Evolutionary conservation across 1,140 invertebrate species (phyloP).

Genomic region (Aphis craccivora): DNA sequence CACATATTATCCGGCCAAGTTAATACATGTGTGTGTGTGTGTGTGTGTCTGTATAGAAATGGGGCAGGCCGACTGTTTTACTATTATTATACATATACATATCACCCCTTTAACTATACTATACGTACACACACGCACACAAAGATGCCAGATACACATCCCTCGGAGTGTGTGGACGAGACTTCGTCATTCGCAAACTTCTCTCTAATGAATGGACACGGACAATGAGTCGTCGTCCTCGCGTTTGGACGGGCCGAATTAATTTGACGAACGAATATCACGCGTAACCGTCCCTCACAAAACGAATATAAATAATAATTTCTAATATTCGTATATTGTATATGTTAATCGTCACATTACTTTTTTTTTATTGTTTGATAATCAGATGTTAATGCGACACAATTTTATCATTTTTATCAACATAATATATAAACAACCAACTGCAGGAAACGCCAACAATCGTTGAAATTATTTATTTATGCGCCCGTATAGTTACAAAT

Average conservation of each 20-base stretch:
- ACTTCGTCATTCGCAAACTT: background rate
- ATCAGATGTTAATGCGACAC: background rate
- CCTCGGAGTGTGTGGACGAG: background rate
- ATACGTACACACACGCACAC: background rate
- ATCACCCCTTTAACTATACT: background rate
- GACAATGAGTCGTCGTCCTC: background rate
- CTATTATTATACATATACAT: background rate
- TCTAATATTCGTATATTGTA: background rate
- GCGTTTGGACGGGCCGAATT: background rate
- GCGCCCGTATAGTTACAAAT: constrained; percentile 1
- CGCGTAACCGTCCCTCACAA: background rate
- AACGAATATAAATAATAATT: background rate
- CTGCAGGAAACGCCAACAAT: background rate
- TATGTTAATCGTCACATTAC: background rate
- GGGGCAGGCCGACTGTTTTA: background rate
- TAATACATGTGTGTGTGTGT: constrained; percentile 7
- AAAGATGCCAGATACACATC: background rate
- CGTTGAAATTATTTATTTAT: constrained; percentile 2
- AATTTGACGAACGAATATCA: background rate
- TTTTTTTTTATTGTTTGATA: background rate
- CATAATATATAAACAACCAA: background rate
- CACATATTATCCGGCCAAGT: constrained; percentile 24
- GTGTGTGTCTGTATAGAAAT: background rate
- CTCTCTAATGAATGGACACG: constrained; percentile 17
- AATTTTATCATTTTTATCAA: background rate